These are phyloP conservation scores for Casuarius casuarius DNA, from an alignment of 2,113 vertebrate genomes.

Conservation along the genomic window DNA sequence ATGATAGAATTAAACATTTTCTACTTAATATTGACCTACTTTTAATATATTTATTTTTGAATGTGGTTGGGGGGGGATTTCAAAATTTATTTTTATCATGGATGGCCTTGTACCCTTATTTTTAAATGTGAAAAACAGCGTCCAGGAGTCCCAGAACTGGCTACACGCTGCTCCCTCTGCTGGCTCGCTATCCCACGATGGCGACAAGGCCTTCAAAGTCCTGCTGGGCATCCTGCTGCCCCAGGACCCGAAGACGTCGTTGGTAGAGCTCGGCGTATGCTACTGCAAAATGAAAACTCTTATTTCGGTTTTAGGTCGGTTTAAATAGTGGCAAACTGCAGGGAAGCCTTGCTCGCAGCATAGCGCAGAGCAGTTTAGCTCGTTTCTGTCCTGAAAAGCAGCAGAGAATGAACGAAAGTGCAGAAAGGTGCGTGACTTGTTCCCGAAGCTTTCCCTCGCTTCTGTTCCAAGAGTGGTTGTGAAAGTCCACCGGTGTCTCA, in stretches of 20 bases:
- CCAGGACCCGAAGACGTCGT: accelerated
- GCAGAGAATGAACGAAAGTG: background rate
- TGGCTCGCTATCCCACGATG: background rate
- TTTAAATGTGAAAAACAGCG: background rate
- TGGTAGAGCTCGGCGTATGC: accelerated
- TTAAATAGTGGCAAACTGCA: background rate
- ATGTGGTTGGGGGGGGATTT: background rate
- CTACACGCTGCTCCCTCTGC: slow-evolving; percentile 33
- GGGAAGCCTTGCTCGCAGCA: background rate
- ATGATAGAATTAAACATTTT: background rate
- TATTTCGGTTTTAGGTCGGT: background rate
- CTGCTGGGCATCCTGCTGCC: background rate
- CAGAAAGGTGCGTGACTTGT: background rate
- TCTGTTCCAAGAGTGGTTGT: background rate
- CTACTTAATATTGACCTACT: background rate
- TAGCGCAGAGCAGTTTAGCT: background rate
- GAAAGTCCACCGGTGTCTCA: background rate
- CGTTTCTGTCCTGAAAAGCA: background rate
- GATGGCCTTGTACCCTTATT: background rate
- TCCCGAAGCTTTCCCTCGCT: background rate
- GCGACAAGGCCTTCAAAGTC: background rate
- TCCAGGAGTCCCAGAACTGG: background rate
- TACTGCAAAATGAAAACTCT: background rate
- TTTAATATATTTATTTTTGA: background rate
- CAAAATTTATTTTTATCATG: slow-evolving; percentile 21